Evolutionary conservation across 2,888 invertebrate species (phyloP).

Genomic region (Drosophila buzzatii): DNA sequence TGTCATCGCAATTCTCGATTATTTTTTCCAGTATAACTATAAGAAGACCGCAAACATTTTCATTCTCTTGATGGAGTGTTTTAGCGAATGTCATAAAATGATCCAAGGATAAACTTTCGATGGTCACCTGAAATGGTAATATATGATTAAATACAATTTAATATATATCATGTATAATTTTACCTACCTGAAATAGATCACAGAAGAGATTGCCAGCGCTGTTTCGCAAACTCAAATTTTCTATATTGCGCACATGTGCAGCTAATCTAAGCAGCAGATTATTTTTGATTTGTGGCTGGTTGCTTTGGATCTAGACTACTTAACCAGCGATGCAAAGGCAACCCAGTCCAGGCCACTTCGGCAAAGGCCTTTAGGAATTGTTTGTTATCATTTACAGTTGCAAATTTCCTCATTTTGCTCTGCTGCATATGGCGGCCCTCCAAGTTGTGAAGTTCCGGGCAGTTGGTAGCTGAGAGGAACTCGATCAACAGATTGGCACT

Average conservation of each 20-base stretch:
- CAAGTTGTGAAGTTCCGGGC: constrained; percentile 10
- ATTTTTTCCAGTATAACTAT: neutral
- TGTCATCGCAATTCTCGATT: constrained; percentile 1
- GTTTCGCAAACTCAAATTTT: neutral
- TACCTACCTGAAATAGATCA: constrained; percentile 6
- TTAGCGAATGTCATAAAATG: constrained; percentile 5
- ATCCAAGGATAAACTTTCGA: neutral
- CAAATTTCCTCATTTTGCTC: constrained; percentile 2
- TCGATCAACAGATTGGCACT: constrained; percentile 13
- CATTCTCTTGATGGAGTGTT: neutral
- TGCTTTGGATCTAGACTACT: neutral
- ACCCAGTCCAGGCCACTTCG: constrained; percentile 14
- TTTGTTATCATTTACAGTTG: neutral
- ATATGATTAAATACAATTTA: neutral
- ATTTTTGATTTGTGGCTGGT: constrained; percentile 7
- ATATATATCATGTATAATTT: neutral
- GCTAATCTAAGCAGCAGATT: constrained; percentile 3
- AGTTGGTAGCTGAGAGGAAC: constrained; percentile 15
- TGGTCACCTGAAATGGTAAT: neutral
- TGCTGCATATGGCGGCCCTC: neutral
- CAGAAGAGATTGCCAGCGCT: neutral
- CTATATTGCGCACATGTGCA: neutral
- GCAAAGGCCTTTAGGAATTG: constrained; percentile 12
- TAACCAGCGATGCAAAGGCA: constrained; percentile 15
- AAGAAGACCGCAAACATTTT: neutral